Percentiles rank a stretch among this genome's conserved stretches.
phyloP scores from a whole-genome alignment of 2,888 invertebrate genomes.

The Leucophora obtusa region DNA sequence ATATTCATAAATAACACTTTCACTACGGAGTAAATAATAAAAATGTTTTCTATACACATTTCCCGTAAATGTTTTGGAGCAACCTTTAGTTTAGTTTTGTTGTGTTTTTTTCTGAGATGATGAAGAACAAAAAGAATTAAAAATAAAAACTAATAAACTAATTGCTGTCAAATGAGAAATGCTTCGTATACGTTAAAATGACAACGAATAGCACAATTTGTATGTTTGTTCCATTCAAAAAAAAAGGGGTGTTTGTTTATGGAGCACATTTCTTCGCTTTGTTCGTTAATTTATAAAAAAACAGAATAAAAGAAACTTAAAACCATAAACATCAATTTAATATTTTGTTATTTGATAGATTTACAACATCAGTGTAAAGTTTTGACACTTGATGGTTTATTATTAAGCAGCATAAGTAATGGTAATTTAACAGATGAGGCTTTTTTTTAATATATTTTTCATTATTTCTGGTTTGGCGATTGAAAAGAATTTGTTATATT shows the following conservation, averaged over 20 bases:
- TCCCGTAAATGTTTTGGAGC: background rate
- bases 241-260: background rate
- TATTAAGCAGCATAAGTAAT: slow-evolving; percentile 34
- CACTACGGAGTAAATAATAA: slow-evolving; percentile 8
- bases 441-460: background rate
- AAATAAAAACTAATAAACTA: slow-evolving; percentile 66
- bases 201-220: slow-evolving; percentile 50
- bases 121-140: slow-evolving; percentile 43
- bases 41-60: background rate
- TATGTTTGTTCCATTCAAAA: slow-evolving; percentile 16
- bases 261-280: too few relatives aligned
- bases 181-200: slow-evolving; percentile 51
- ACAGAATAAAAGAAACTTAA: slow-evolving; percentile 21
- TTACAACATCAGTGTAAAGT: slow-evolving; percentile 42
- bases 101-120: slow-evolving; percentile 30
- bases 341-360: slow-evolving; percentile 48
- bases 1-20: slow-evolving; percentile 58
- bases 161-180: slow-evolving; percentile 63
- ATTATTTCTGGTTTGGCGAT: too few relatives aligned
- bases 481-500: too few relatives aligned
- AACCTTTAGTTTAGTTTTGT: slow-evolving; percentile 24
- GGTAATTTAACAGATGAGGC: slow-evolving; percentile 55
- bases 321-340: slow-evolving; percentile 50
- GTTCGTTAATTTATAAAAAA: background rate
- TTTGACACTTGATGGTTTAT: slow-evolving; percentile 61